Evolutionary conservation across 2,113 vertebrate species (phyloP).

Genomic region (Protomyctophum bolini): DNA sequence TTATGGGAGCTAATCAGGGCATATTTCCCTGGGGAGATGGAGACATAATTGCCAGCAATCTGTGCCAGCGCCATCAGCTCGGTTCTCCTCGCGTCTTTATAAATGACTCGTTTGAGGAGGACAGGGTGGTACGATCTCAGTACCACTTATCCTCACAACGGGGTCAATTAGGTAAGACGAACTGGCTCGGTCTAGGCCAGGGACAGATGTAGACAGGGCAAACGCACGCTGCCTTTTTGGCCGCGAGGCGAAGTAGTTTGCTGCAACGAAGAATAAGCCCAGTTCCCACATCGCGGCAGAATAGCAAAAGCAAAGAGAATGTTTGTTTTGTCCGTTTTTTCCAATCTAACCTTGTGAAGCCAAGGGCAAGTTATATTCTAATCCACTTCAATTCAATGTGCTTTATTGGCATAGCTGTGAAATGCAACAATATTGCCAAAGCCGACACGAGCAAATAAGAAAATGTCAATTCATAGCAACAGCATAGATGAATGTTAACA

Average conservation of each 20-base stretch:
- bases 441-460: too few species aligned
- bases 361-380: too few species aligned
- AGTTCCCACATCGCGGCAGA: too few species aligned
- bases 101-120: slow-evolving; percentile 66
- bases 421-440: too few species aligned
- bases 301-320: too few species aligned
- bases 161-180: slow-evolving; percentile 68
- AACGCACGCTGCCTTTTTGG: slow-evolving; percentile 63
- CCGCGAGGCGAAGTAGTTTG: slow-evolving; percentile 47
- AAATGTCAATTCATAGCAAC: too few species aligned
- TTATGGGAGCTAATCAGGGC: slow-evolving; percentile 75
- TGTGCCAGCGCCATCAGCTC: slow-evolving; percentile 54
- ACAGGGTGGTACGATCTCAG: slow-evolving; percentile 36
- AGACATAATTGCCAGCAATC: slow-evolving; percentile 74
- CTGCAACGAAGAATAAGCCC: not conserved
- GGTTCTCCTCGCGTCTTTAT: slow-evolving; percentile 56
- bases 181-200: slow-evolving; percentile 50
- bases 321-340: too few species aligned
- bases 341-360: too few species aligned
- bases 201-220: slow-evolving; percentile 45
- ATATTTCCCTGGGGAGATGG: slow-evolving; percentile 70
- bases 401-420: too few species aligned
- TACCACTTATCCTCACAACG: slow-evolving; percentile 53
- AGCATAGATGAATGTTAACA: too few species aligned
- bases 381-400: too few species aligned